Base-by-base conservation (phyloP, 2,888 invertebrate species). In the Apoderus coryli region DNA sequence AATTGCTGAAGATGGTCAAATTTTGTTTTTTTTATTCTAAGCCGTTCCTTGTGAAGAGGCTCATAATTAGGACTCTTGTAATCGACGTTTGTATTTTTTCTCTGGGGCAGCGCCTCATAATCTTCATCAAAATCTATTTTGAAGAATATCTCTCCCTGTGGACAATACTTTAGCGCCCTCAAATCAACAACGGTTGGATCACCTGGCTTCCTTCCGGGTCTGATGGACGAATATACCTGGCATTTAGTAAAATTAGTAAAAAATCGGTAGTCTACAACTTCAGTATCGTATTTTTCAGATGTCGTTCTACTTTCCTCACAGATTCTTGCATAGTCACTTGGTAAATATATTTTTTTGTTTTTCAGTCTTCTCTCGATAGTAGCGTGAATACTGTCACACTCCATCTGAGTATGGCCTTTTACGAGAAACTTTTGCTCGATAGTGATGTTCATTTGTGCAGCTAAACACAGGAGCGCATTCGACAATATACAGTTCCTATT, bases 311-410 rank as follows among this genome's bases (percentile, higher is more conserved):
- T 33, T 27, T 35, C 36, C 32, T 28, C 29, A 19, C 31, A 34
- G 10, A 39, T 29, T 13, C 30, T 23, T 26, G 25, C 7, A 29
- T 41, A 42, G 29, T 44, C 39, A 29, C 27, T 35, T 15, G 40
- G 42, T 14, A 40, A 25, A 31, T n/a, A 33, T 25, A 22, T 41
- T 38, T 14, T 37, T 25, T 33, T 31, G 13, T 30, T 33, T 37
- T 37, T 41, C 14, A 40, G 26, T 22, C 38, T 38, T 27, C 29
- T 26, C 27, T 43, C 44, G 11, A 45, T 44, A 7, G 16, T 13
- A 3, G 36, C 22, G 26, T 45, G 40, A 2, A 43, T 38, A 11
- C 35, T 35, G 33, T 43, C 43, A 26, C 37, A 40, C 25, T 42
- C 42, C 43, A 43, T 23, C 12, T 10, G n/a, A 10, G 23, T 23